phyloP scores from a whole-genome alignment of 2,113 vertebrate genomes.

The Aptenodytes patagonicus region DNA sequence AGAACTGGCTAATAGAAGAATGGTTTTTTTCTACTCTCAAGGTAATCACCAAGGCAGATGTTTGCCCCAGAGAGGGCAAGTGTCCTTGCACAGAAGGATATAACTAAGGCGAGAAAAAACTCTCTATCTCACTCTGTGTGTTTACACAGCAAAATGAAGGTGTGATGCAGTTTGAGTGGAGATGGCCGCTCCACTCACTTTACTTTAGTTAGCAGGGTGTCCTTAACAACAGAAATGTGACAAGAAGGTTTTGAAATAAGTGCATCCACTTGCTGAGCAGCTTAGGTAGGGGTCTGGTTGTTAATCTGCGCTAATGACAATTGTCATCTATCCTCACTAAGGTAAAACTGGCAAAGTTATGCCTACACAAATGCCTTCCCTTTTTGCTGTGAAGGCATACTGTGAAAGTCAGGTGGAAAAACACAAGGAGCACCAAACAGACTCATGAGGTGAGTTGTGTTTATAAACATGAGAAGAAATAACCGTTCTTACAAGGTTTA shows the following conservation, averaged over 20 bases:
- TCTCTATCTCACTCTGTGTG: not conserved
- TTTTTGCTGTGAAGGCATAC: not conserved
- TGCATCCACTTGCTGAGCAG: not conserved
- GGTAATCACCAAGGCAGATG: not conserved
- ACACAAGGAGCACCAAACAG: not conserved
- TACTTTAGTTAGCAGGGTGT: not conserved
- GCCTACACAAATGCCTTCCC: not conserved
- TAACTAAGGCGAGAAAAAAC: not conserved
- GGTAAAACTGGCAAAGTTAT: not conserved
- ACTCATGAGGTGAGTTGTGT: not conserved
- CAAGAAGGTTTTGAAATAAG: not conserved
- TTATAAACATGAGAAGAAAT: not conserved
- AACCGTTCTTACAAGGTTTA: not conserved
- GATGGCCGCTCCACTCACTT: not conserved
- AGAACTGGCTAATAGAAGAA: not conserved
- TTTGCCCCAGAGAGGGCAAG: not conserved
- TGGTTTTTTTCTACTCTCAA: fast-evolving
- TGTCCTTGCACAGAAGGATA: not conserved
- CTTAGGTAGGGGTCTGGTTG: not conserved
- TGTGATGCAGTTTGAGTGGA: not conserved
- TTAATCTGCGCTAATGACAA: not conserved
- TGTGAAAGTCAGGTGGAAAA: not conserved
- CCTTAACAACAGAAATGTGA: not conserved
- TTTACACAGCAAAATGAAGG: not conserved
- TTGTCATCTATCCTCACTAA: not conserved